Base-by-base conservation (phyloP, 1,140 invertebrate species). In the Tenebrio molitor region DNA sequence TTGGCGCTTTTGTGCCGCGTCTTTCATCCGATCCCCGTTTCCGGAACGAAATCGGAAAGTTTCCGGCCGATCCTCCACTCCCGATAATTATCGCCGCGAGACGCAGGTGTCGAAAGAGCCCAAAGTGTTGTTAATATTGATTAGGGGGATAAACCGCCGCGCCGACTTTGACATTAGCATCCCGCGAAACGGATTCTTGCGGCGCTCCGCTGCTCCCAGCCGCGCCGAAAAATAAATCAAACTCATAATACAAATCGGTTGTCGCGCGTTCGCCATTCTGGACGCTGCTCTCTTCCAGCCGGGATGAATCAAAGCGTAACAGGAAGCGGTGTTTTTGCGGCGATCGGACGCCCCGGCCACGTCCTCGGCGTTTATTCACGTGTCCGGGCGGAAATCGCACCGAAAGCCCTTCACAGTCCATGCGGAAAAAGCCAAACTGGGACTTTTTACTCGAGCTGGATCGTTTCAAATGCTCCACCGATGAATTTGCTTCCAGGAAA, bases 211-310 rank as follows among this genome's bases (percentile, higher is more conserved):
- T 12, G 17, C 29, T 62, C 15, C 8, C 25, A n/a, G n/a, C n/a
- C 53, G 17, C n/a, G 29, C 12, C 25, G 25, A 62, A 23, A 62
- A 62, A 62, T 62, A 62, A 62, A 62, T 62, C 53, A 62, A 33
- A 62, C 53, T 62, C 7, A 62, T 62, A 25, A 15, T 62, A 62
- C 10, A 25, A 62, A 62, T 62, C 53, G 15, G 8, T 62, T 25
- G 2, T 8, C 53, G 29, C 25, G 25, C 25, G 53, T 33, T 14
- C 6, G 16, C 19, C 29, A 23, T 62, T 62, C 19, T 62, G 12
- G 21, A 16, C n/a, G 53, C 12, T 50, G n/a, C n/a, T n/a, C 19
- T 10, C 25, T 62, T 62, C 15, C n/a, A 62, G 36, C 5, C 2
- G 5, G 36, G 36, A 5, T 39, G 36, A 39, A 39, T 39, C 36